Percentiles rank a stretch among this genome's conserved stretches.
phyloP scores from a whole-genome alignment of 2,888 invertebrate genomes.

The Polydesmus complanatus region DNA sequence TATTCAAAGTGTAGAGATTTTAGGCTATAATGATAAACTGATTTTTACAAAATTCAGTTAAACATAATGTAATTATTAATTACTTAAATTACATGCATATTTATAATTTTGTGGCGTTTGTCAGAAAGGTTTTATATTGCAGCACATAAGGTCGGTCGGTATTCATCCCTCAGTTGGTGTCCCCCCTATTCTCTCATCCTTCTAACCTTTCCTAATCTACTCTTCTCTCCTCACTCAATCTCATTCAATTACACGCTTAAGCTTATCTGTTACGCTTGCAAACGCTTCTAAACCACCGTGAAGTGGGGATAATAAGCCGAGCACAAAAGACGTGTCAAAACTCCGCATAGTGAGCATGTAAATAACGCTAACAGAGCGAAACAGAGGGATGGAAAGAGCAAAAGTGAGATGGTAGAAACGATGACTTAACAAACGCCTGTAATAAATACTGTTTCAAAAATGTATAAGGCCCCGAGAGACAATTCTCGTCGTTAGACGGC shows the following conservation, averaged over 20 bases:
- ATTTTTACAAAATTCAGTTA: too few species aligned
- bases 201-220: too few species aligned
- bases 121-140: too few species aligned
- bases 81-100: too few species aligned
- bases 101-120: too few species aligned
- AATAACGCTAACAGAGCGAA: not conserved
- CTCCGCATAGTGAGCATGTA: not conserved
- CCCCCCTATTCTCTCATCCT: not conserved
- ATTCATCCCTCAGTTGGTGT: not conserved
- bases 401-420: not conserved
- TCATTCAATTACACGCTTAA: not conserved
- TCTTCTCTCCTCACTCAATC: too few species aligned
- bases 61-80: too few species aligned
- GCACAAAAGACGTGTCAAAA: not conserved
- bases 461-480: not conserved
- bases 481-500: not conserved
- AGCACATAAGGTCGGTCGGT: too few species aligned
- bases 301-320: not conserved
- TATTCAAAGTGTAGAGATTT: too few species aligned
- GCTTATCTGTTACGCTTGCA: not conserved
- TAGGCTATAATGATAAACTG: too few species aligned
- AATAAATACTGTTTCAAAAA: not conserved
- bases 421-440: not conserved
- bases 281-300: not conserved
- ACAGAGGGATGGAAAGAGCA: not conserved